Evolutionary conservation across 2,113 vertebrate genomes (phyloP).

Genomic region (Girardinichthys multiradiatus): DNA sequence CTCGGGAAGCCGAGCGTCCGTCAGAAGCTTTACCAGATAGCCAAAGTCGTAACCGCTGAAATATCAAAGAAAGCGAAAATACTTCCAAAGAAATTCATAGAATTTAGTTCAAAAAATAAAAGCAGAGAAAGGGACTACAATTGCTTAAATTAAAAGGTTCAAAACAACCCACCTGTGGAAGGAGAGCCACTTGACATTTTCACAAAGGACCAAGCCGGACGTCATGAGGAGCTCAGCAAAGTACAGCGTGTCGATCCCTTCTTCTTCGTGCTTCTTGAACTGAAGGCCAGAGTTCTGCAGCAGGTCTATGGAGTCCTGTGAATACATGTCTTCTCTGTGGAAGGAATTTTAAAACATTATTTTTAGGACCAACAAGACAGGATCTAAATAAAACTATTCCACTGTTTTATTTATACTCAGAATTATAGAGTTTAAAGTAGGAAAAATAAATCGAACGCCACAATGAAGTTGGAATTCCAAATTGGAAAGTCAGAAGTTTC

Average conservation of each 20-base stretch:
- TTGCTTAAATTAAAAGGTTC: not conserved
- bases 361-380: not conserved
- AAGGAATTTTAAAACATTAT: rapidly evolving
- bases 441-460: too few species aligned
- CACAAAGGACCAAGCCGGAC: conserved; percentile 95
- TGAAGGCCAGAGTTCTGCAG: conserved; percentile 97
- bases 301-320: conserved; percentile 97
- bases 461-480: too few species aligned
- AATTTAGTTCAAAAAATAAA: too few species aligned
- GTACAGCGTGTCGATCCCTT: conserved; percentile 96
- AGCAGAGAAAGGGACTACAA: not conserved
- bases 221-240: conserved; percentile 98
- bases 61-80: not conserved
- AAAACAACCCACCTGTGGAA: conserved; percentile 90
- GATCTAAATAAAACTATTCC: too few species aligned
- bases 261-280: conserved; percentile 97
- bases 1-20: conserved; percentile 93
- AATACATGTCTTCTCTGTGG: conserved; percentile 97
- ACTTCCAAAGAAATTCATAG: too few species aligned
- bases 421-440: too few species aligned
- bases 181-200: conserved; percentile 97
- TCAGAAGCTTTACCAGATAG: conserved; percentile 97
- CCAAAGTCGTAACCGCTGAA: conserved; percentile 96
- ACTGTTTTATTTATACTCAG: too few species aligned
- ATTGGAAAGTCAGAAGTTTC: too few species aligned